Evolutionary conservation across 2,888 invertebrate genomes (phyloP).

Genomic region (Tridacna gigas): DNA sequence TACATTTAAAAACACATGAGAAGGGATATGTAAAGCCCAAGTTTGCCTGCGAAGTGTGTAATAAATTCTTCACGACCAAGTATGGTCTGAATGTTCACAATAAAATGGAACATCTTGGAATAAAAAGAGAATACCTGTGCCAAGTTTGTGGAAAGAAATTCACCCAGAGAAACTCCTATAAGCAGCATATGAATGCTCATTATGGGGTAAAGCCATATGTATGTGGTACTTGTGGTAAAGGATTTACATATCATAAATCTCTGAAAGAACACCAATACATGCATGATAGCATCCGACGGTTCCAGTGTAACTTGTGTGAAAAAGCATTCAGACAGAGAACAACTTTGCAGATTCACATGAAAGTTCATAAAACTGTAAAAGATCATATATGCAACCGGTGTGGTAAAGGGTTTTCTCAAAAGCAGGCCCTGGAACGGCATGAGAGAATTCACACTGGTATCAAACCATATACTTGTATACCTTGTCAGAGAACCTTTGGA

Average conservation of each 20-base stretch:
- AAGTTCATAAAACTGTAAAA: slow-evolving; percentile 84
- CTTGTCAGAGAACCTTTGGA: slow-evolving; percentile 83
- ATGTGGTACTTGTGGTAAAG: slow-evolving; percentile 77
- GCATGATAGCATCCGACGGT: slow-evolving; percentile 81
- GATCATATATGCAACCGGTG: slow-evolving; percentile 84
- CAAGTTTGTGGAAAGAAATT: slow-evolving; percentile 79
- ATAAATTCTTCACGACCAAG: slow-evolving; percentile 75
- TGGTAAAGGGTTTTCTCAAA: slow-evolving; percentile 85
- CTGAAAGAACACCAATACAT: slow-evolving; percentile 81
- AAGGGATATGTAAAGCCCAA: slow-evolving; percentile 72
- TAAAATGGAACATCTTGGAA: slow-evolving; percentile 75
- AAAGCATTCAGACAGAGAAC: slow-evolving; percentile 84
- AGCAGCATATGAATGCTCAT: slow-evolving; percentile 79
- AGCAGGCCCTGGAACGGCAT: slow-evolving; percentile 85
- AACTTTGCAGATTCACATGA: slow-evolving; percentile 84
- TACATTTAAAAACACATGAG: slow-evolving; percentile 74
- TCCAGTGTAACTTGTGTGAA: slow-evolving; percentile 83
- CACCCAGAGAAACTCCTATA: slow-evolving; percentile 75
- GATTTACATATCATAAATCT: slow-evolving; percentile 79
- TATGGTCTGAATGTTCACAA: slow-evolving; percentile 74
- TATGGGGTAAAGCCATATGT: slow-evolving; percentile 74
- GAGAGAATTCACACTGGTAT: slow-evolving; percentile 85
- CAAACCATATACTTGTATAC: slow-evolving; percentile 83
- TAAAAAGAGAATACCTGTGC: slow-evolving; percentile 74
- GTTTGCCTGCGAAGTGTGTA: slow-evolving; percentile 73